Evolutionary conservation across 2,113 vertebrate genomes (phyloP).

Genomic region (Xiphorhynchus elegans): DNA sequence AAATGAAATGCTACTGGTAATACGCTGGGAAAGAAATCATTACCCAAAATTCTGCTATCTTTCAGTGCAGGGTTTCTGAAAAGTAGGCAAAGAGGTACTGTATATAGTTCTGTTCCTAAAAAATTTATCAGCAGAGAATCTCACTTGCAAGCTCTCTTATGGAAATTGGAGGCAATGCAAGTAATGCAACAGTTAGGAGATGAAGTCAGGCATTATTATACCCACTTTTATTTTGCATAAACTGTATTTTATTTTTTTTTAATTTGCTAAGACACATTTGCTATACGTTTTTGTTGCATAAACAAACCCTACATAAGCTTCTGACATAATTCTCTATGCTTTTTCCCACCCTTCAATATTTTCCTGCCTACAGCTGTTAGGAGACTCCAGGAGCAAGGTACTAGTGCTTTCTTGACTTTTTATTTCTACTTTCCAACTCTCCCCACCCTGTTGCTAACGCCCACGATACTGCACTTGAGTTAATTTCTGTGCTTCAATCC

Average conservation of each 20-base stretch:
- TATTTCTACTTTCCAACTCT: conserved; percentile 71
- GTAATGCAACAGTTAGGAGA: neutral
- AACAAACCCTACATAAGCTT: conserved; percentile 78
- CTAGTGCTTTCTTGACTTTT: conserved; percentile 79
- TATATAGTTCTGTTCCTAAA: neutral
- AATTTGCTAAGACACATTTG: conserved; percentile 79
- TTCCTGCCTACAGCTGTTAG: conserved; percentile 94
- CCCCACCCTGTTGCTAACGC: conserved; percentile 65
- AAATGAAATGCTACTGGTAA: neutral
- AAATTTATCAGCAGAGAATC: neutral
- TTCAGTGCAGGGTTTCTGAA: neutral
- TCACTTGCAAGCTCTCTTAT: neutral
- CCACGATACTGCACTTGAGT: conserved; percentile 10
- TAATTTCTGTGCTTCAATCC: conserved; percentile 21
- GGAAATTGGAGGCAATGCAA: neutral
- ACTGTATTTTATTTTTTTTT: conserved; percentile 63
- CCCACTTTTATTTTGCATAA: conserved; percentile 69
- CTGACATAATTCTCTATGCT: conserved; percentile 89
- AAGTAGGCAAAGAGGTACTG: neutral
- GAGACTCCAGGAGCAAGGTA: conserved; percentile 99
- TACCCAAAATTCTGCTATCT: neutral
- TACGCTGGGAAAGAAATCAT: neutral
- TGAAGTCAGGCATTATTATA: conserved; percentile 35
- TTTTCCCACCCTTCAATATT: conserved; percentile 86
- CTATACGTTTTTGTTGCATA: conserved; percentile 81